phyloP scores from a whole-genome alignment of 2,888 invertebrate species.

The Loripinus fragilis region DNA sequence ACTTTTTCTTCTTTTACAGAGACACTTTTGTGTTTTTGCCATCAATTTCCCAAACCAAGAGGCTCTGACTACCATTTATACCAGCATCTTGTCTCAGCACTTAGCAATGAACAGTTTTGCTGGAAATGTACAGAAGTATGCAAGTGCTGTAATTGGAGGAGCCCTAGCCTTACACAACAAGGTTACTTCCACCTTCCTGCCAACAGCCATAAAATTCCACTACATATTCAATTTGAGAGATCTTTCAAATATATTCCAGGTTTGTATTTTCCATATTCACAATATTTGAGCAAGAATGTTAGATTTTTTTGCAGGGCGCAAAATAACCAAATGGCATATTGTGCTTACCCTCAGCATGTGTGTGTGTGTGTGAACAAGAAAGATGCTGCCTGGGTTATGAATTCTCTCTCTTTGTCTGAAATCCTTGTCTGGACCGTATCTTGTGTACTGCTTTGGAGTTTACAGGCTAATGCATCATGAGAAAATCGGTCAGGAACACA shows the following conservation, averaged over 20 bases:
- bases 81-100: constrained; percentile 88
- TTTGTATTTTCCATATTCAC: no score
- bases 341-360: no score
- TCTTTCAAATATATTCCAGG: constrained; percentile 97
- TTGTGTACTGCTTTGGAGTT: no score
- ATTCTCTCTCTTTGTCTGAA: no score
- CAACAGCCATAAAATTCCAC: constrained; percentile 98
- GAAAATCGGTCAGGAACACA: no score
- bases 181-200: constrained; percentile 93
- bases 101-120: constrained; percentile 91
- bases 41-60: constrained; percentile 92
- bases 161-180: constrained; percentile 94
- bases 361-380: no score
- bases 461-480: no score
- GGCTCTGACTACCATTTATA: constrained; percentile 94
- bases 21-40: constrained; percentile 84
- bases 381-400: no score
- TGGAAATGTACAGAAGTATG: constrained; percentile 88
- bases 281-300: no score
- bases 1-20: constrained; percentile 68
- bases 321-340: no score
- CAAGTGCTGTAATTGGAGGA: constrained; percentile 90
- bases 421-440: no score
- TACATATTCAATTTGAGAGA: constrained; percentile 98
- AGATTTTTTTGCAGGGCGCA: no score